A percentile compares a stretch with the other conserved stretches of the same genome.
These are phyloP conservation scores for Lipotes vexillifer DNA, from an alignment of 2,113 vertebrate species.

Conservation along the genomic window DNA sequence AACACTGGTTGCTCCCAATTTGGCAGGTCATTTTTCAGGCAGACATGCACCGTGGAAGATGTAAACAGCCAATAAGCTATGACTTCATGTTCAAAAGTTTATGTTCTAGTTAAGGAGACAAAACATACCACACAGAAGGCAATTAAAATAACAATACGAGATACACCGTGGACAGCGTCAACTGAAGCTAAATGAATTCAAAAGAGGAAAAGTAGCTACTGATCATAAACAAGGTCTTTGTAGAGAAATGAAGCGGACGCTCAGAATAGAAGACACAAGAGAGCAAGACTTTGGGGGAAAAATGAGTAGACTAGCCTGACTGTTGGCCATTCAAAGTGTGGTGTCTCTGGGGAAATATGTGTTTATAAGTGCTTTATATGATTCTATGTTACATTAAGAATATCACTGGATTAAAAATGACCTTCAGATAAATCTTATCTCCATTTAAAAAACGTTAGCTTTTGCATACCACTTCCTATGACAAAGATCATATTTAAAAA, in stretches of 20 bases:
- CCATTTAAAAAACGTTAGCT: background rate
- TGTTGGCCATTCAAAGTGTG: background rate
- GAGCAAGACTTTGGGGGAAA: background rate
- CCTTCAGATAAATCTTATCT: background rate
- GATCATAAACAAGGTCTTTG: background rate
- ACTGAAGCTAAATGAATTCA: background rate
- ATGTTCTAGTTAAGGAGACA: background rate
- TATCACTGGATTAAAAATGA: background rate
- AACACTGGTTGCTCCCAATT: background rate
- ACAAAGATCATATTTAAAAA: slow-evolving; percentile 1
- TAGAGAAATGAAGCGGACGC: background rate
- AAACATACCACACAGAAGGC: background rate
- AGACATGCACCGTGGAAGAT: background rate
- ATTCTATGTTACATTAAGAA: background rate
- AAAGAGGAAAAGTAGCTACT: background rate
- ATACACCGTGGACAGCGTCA: background rate
- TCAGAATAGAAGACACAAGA: background rate
- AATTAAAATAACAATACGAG: background rate
- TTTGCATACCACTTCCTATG: background rate
- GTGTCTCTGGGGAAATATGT: background rate
- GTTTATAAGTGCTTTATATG: background rate
- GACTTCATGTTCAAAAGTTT: background rate
- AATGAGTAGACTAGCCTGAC: background rate
- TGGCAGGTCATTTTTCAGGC: background rate
- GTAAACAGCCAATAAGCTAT: background rate